Evolutionary conservation across 2,113 vertebrate species (phyloP).

Genomic region (Plecotus auritus): DNA sequence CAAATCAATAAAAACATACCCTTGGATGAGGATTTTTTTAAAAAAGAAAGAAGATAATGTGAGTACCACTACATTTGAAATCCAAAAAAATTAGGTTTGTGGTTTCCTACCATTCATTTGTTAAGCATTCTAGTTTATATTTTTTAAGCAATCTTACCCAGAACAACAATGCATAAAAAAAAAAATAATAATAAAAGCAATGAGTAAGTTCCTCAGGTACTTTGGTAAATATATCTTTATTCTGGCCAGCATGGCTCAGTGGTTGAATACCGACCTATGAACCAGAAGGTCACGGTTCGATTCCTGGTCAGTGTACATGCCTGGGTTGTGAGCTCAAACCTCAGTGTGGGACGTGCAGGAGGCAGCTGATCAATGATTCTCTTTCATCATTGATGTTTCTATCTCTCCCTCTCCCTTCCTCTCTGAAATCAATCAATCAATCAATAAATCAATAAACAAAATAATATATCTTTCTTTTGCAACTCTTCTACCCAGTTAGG

Average conservation of each 20-base stretch:
- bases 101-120: not conserved
- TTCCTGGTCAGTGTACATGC: too few relatives aligned
- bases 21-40: not conserved
- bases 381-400: too few relatives aligned
- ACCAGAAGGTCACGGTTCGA: too few relatives aligned
- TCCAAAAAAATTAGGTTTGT: not conserved
- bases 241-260: not conserved
- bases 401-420: too few relatives aligned
- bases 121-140: not conserved
- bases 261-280: too few relatives aligned
- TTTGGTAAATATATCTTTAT: not conserved
- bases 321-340: too few relatives aligned
- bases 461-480: not conserved
- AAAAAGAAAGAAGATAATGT: not conserved
- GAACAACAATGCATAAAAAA: slow-evolving; percentile 1
- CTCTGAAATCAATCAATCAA: too few relatives aligned
- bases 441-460: too few relatives aligned
- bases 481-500: not conserved
- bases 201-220: not conserved
- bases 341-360: too few relatives aligned
- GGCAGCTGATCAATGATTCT: too few relatives aligned
- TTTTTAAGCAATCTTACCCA: not conserved
- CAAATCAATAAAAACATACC: not conserved
- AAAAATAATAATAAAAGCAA: not conserved
- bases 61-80: not conserved